phyloP scores from a whole-genome alignment of 2,113 vertebrate species.

The Halichoerus grypus region DNA sequence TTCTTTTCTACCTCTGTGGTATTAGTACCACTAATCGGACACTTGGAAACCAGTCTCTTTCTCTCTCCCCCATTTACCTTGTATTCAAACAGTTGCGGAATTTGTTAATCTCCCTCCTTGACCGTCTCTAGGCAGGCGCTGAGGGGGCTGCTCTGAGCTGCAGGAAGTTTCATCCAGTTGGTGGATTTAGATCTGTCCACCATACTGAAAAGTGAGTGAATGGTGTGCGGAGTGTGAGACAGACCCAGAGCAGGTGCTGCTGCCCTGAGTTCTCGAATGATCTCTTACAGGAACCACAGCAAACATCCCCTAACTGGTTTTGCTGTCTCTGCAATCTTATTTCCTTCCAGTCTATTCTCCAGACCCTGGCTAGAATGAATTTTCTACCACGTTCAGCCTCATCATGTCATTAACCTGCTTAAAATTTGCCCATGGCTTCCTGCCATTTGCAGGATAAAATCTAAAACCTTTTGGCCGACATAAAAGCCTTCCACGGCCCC shows the following conservation, averaged over 20 bases:
- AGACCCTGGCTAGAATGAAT: neutral
- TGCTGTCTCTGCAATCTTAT: neutral
- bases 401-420: neutral
- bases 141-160: neutral
- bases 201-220: neutral
- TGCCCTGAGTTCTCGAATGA: neutral
- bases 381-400: neutral
- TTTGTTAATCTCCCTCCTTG: neutral
- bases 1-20: neutral
- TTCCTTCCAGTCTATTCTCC: neutral
- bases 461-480: no score
- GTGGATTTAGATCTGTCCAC: neutral
- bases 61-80: neutral
- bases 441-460: neutral
- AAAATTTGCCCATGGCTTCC: neutral
- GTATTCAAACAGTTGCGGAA: neutral
- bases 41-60: neutral
- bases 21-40: neutral
- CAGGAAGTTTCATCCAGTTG: neutral
- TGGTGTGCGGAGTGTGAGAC: neutral
- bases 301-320: neutral
- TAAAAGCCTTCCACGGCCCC: neutral
- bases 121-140: neutral
- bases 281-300: neutral
- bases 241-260: no score